Conservation (phyloP, 2,888 invertebrate genomes). For the Leucophenga maculata region DNA sequence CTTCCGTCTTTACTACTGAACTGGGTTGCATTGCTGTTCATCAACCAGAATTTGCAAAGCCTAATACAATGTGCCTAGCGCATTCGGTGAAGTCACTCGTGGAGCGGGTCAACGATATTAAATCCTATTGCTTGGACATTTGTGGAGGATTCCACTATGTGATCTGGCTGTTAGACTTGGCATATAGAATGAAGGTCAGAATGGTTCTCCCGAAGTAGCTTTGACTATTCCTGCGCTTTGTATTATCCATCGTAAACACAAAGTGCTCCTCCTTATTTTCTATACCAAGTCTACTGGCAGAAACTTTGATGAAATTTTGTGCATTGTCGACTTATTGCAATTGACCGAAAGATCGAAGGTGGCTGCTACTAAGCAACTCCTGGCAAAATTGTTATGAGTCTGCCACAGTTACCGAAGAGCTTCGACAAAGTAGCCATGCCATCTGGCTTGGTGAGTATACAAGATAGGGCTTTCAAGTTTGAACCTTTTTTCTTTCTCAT, state of each 20-base stretch:
- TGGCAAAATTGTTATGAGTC: conserved; percentile 86
- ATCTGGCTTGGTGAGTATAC: too few relatives aligned
- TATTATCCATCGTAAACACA: conserved; percentile 85
- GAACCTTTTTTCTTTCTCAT: too few relatives aligned
- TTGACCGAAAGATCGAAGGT: conserved; percentile 80
- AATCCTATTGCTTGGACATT: conserved; percentile 80
- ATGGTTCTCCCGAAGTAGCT: conserved; percentile 78
- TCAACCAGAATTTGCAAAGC: conserved; percentile 78
- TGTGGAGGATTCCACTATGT: conserved; percentile 83
- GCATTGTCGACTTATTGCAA: conserved; percentile 88
- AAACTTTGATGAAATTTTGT: conserved; percentile 88
- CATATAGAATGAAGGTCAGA: conserved; percentile 85
- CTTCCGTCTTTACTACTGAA: conserved; percentile 92
- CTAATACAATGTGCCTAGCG: conserved; percentile 84
- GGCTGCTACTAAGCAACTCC: conserved; percentile 87
- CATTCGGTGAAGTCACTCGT: conserved; percentile 84
- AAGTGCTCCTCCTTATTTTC: conserved; percentile 84
- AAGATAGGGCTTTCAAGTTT: too few relatives aligned
- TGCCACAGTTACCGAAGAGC: conserved; percentile 80
- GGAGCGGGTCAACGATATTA: conserved; percentile 84
- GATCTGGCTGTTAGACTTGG: conserved; percentile 81
- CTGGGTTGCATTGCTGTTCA: conserved; percentile 83
- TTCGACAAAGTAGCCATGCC: conserved; percentile 81
- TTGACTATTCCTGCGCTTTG: conserved; percentile 84
- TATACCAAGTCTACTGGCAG: conserved; percentile 90